Evolutionary conservation across 2,797 vertebrate genomes (phyloP).

Genomic region (Danio kyathit): DNA sequence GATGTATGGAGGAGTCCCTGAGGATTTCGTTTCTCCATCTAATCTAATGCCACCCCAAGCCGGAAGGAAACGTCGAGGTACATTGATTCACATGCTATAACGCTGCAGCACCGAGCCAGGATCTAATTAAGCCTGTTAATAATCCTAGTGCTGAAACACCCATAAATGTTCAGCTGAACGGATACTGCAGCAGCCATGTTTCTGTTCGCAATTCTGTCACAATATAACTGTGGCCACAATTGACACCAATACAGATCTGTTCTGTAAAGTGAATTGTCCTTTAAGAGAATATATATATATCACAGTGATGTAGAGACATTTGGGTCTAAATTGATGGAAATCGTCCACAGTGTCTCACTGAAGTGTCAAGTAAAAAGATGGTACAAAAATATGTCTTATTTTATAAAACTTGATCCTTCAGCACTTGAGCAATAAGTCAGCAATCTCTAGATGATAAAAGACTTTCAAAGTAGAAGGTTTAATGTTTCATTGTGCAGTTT

Average conservation of each 20-base stretch:
- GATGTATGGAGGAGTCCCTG: neutral
- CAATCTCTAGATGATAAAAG: slow-evolving; percentile 25
- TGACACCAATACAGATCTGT: slow-evolving; percentile 23
- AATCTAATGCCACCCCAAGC: neutral
- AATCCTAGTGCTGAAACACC: slow-evolving; percentile 15
- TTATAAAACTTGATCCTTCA: slow-evolving; percentile 20
- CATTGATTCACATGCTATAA: slow-evolving; percentile 29
- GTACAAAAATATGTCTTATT: slow-evolving; percentile 48
- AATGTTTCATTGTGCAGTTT: neutral
- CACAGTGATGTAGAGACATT: slow-evolving; percentile 51
- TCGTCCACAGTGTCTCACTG: slow-evolving; percentile 51
- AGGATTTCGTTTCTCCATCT: slow-evolving; percentile 9
- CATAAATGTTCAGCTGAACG: neutral
- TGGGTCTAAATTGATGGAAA: slow-evolving; percentile 56
- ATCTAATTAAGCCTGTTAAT: slow-evolving; percentile 38
- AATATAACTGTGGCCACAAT: neutral
- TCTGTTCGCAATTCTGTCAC: neutral
- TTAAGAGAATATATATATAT: slow-evolving; percentile 57
- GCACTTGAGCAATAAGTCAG: slow-evolving; percentile 21
- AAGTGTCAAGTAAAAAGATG: slow-evolving; percentile 45
- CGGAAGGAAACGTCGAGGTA: slow-evolving; percentile 17
- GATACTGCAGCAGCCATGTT: neutral
- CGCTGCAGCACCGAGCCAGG: neutral
- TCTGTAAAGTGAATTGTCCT: slow-evolving; percentile 26
- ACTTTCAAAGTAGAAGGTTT: slow-evolving; percentile 5